These are phyloP conservation scores for Leptothorax acervorum DNA, from an alignment of 2,888 invertebrate genomes.

Conservation along the genomic window DNA sequence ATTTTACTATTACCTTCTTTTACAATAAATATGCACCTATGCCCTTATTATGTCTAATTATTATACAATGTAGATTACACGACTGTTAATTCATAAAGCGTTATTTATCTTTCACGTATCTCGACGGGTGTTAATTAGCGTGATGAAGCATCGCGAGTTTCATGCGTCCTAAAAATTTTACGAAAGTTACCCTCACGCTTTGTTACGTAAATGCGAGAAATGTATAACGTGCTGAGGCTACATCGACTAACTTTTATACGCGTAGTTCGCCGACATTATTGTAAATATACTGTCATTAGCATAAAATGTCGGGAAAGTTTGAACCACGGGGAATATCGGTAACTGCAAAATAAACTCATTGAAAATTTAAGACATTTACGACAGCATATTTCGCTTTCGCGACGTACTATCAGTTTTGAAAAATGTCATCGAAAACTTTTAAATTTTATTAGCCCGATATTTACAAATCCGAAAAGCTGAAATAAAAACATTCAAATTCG, in stretches of 20 bases:
- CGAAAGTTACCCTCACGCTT: slow-evolving; percentile 22
- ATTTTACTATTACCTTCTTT: neutral
- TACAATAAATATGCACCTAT: neutral
- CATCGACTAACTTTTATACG: slow-evolving; percentile 39
- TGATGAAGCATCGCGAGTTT: slow-evolving; percentile 25
- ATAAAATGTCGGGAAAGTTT: slow-evolving; percentile 42
- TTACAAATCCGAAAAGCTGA: neutral
- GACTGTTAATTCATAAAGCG: neutral
- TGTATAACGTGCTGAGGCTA: slow-evolving; percentile 14
- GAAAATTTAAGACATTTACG: slow-evolving; percentile 38
- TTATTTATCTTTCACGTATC: slow-evolving; percentile 20
- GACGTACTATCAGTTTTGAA: neutral
- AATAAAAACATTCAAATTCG: neutral
- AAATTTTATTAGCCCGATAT: neutral
- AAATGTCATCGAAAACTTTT: neutral
- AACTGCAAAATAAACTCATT: slow-evolving; percentile 16
- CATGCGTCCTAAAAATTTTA: slow-evolving; percentile 26
- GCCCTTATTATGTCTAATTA: neutral
- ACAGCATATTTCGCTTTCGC: neutral
- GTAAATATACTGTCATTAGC: slow-evolving; percentile 42
- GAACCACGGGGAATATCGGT: slow-evolving; percentile 18
- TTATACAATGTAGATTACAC: neutral
- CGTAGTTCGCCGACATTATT: slow-evolving; percentile 26
- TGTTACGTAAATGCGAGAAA: slow-evolving; percentile 27
- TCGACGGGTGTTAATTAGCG: slow-evolving; percentile 30